Evolutionary conservation across 1,140 invertebrate species (phyloP).

Genomic region (Meteorus sp.): DNA sequence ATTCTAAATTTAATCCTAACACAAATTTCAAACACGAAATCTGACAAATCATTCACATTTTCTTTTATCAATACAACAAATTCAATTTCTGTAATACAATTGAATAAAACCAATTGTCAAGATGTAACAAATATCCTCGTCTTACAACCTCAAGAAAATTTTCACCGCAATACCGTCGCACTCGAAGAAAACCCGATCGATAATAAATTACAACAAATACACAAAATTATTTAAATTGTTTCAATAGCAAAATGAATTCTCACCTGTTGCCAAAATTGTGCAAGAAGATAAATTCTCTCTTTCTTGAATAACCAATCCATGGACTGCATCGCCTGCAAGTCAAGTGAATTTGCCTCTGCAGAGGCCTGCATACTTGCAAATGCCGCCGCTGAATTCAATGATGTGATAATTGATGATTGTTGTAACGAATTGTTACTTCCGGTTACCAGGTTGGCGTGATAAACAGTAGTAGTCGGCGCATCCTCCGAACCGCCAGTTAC

Average conservation of each 20-base stretch:
- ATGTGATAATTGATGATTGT: constrained; percentile 48
- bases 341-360: constrained; percentile 64
- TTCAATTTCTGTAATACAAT: too few species aligned
- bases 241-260: constrained; percentile 49
- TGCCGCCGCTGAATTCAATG: constrained; percentile 60
- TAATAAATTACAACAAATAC: too few species aligned
- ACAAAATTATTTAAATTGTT: too few species aligned
- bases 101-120: too few species aligned
- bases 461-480: constrained; percentile 50
- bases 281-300: constrained; percentile 87
- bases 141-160: too few species aligned
- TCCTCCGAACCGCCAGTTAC: constrained; percentile 51
- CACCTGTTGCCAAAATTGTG: constrained; percentile 94
- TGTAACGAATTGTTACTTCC: constrained; percentile 54
- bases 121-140: too few species aligned
- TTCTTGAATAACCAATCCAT: constrained; percentile 96
- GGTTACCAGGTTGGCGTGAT: constrained; percentile 57
- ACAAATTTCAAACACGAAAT: too few species aligned
- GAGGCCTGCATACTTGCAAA: constrained; percentile 76
- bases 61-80: too few species aligned
- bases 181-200: too few species aligned
- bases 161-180: too few species aligned
- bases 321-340: constrained; percentile 83
- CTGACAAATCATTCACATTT: too few species aligned
- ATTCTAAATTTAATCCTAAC: too few species aligned